These are phyloP conservation scores for Diogma glabrata DNA, from an alignment of 2,888 invertebrate species.

Conservation along the genomic window DNA sequence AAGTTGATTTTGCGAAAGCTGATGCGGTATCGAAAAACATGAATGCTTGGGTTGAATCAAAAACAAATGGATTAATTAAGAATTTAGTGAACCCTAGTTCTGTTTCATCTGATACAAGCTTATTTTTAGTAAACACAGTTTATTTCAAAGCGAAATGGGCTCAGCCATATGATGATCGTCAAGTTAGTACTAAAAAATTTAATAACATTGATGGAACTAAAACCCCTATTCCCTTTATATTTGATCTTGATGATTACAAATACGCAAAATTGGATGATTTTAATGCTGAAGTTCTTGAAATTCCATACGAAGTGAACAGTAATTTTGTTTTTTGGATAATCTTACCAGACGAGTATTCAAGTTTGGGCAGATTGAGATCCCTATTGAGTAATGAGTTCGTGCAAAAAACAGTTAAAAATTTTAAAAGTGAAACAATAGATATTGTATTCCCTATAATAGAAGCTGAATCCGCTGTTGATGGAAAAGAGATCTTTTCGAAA, in stretches of 20 bases:
- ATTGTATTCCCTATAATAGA: background rate
- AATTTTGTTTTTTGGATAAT: constrained; percentile 1
- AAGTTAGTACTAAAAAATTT: background rate
- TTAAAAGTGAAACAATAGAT: background rate
- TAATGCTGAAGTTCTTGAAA: background rate
- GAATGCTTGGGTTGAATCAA: background rate
- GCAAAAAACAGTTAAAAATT: background rate
- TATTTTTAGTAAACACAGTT: constrained; percentile 4
- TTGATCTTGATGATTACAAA: background rate
- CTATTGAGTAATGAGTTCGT: background rate
- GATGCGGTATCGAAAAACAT: background rate
- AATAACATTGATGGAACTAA: background rate
- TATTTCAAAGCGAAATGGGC: constrained; percentile 7
- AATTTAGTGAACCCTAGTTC: background rate
- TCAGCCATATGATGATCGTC: background rate
- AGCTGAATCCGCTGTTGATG: background rate
- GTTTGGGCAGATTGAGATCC: background rate
- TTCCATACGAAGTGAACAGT: background rate
- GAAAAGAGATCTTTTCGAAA: background rate
- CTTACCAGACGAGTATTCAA: background rate
- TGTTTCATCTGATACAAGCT: background rate
- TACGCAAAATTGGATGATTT: background rate
- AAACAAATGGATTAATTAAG: constrained; percentile 6
- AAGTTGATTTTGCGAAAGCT: background rate
- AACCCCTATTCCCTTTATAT: background rate